phyloP scores from a whole-genome alignment of 2,888 invertebrate species.

The Glaucopsyche alexis region DNA sequence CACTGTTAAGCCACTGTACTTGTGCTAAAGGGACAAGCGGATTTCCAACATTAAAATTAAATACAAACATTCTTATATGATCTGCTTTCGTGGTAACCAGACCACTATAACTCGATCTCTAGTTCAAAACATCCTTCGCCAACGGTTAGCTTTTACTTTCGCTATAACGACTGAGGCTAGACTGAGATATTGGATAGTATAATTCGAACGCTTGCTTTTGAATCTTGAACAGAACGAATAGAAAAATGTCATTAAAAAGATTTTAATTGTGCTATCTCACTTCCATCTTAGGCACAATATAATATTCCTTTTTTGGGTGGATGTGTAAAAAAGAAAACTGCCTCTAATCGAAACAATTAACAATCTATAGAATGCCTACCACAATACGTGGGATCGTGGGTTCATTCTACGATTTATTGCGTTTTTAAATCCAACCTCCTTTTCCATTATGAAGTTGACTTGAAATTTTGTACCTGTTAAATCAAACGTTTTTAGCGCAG shows the following conservation, averaged over 20 bases:
- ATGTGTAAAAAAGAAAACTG: slow-evolving; percentile 4
- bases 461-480: slow-evolving; percentile 9
- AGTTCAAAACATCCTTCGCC: neutral
- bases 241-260: neutral
- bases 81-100: neutral
- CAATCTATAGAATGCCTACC: slow-evolving; percentile 7
- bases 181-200: neutral
- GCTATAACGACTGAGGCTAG: neutral
- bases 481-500: slow-evolving; percentile 13
- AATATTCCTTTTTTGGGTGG: neutral
- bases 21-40: slow-evolving; percentile 2
- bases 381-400: slow-evolving; percentile 13
- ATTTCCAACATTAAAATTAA: slow-evolving; percentile 13
- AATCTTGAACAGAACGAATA: neutral
- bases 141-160: slow-evolving; percentile 17
- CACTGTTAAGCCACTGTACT: slow-evolving; percentile 21
- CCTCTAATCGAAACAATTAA: slow-evolving; percentile 14
- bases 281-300: slow-evolving; percentile 9
- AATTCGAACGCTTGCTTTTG: neutral
- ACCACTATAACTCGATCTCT: slow-evolving; percentile 3
- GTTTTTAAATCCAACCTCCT: slow-evolving; percentile 15
- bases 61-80: slow-evolving; percentile 19
- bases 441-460: slow-evolving; percentile 9
- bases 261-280: neutral
- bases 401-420: slow-evolving; percentile 18